A percentile compares a stretch with the other conserved stretches of the same genome.
Conservation (phyloP, 1,140 invertebrate genomes). For the Drosophila ohnishii region DNA sequence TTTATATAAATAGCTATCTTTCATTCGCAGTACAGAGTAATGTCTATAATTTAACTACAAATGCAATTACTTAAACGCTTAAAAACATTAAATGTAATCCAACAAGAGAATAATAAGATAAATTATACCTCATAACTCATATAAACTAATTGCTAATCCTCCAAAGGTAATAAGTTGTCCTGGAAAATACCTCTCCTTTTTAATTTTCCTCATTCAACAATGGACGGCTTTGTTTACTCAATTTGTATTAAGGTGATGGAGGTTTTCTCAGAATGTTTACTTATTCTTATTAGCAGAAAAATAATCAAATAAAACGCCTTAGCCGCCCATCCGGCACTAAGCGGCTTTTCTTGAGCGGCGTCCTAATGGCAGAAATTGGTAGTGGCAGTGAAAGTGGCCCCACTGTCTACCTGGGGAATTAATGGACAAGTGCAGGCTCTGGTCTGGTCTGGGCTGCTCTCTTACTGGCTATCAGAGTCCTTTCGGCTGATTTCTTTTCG, state of each 20-base stretch:
- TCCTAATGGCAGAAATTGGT: slow-evolving; percentile 26
- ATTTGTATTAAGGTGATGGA: slow-evolving; percentile 20
- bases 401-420: slow-evolving; percentile 9
- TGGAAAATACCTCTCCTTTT: not conserved
- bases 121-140: not conserved
- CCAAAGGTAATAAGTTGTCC: too few species aligned
- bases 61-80: not conserved
- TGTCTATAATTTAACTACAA: not conserved
- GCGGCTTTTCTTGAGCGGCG: slow-evolving; percentile 27
- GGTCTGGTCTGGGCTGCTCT: slow-evolving; percentile 2
- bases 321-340: slow-evolving; percentile 22
- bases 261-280: slow-evolving; percentile 6
- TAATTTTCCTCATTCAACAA: not conserved
- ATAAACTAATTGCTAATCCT: not conserved
- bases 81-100: not conserved
- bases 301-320: slow-evolving; percentile 21
- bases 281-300: slow-evolving; percentile 25
- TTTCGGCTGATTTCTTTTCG: slow-evolving; percentile 22
- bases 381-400: not conserved
- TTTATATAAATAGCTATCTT: not conserved
- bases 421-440: slow-evolving; percentile 28
- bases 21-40: not conserved
- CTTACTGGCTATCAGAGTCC: slow-evolving; percentile 14
- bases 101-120: not conserved
- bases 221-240: not conserved